phyloP scores from a whole-genome alignment of 2,113 vertebrate species.

The Apaloderma vittatum region DNA sequence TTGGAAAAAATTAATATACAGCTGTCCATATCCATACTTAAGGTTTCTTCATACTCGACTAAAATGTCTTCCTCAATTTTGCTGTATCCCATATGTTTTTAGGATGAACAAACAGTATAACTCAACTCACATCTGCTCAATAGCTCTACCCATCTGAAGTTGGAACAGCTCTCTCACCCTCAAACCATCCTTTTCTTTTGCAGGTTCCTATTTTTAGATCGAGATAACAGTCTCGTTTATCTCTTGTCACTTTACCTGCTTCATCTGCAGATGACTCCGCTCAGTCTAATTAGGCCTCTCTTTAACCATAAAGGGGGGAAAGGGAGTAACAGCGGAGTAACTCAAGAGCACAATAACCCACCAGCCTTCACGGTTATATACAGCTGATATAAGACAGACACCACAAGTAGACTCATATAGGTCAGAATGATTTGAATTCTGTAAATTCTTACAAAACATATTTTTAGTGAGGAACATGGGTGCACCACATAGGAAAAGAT shows the following conservation, averaged over 20 bases:
- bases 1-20: background rate
- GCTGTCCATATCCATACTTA: background rate
- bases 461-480: background rate
- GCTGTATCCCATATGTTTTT: background rate
- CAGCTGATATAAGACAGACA: background rate
- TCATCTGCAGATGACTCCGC: background rate
- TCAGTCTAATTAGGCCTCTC: background rate
- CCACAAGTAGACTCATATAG: background rate
- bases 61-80: background rate
- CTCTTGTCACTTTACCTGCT: background rate
- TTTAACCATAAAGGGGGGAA: background rate
- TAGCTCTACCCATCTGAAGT: accelerated
- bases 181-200: background rate
- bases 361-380: background rate
- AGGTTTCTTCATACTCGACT: background rate
- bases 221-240: background rate
- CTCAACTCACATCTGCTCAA: background rate
- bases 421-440: background rate
- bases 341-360: background rate
- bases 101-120: background rate
- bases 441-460: background rate
- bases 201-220: background rate
- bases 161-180: background rate
- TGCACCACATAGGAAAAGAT: background rate
- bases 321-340: background rate